phyloP scores from a whole-genome alignment of 2,113 vertebrate species.

The Mustela lutreola region DNA sequence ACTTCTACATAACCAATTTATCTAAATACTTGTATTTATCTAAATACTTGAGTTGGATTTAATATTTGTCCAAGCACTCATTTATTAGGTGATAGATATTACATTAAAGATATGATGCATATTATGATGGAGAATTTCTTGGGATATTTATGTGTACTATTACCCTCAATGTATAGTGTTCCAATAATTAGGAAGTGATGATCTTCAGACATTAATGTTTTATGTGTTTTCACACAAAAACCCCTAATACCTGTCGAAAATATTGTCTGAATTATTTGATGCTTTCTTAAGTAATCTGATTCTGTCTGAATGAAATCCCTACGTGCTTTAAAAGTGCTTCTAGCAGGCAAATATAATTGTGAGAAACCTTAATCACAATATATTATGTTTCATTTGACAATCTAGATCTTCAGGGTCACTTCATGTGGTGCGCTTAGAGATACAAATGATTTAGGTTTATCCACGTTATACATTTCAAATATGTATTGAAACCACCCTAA shows the following conservation, averaged over 20 bases:
- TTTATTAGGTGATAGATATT: conserved; percentile 55
- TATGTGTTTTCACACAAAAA: conserved; percentile 56
- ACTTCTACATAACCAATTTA: conserved; percentile 50
- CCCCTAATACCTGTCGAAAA: conserved; percentile 25
- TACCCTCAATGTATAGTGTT: background rate
- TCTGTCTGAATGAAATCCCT: conserved; percentile 76
- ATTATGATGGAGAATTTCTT: conserved; percentile 24
- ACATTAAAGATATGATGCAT: conserved; percentile 59
- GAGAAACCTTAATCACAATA: conserved; percentile 79
- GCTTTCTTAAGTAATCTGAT: conserved; percentile 48
- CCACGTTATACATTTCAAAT: conserved; percentile 83
- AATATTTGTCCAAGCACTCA: conserved; percentile 3
- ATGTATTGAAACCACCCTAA: conserved; percentile 81
- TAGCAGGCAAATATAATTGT: conserved; percentile 74
- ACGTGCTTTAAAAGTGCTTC: conserved; percentile 74
- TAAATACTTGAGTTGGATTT: conserved; percentile 66
- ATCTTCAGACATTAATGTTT: conserved; percentile 54
- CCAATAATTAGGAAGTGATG: conserved; percentile 28
- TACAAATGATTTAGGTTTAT: conserved; percentile 75
- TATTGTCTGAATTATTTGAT: conserved; percentile 50
- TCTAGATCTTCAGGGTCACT: conserved; percentile 77
- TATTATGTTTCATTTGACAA: conserved; percentile 74
- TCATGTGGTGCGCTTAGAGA: conserved; percentile 73
- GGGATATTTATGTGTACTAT: conserved; percentile 53
- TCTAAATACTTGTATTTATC: conserved; percentile 49